Conservation (phyloP, 2,888 invertebrate genomes). For the Argyra leucocephala region DNA sequence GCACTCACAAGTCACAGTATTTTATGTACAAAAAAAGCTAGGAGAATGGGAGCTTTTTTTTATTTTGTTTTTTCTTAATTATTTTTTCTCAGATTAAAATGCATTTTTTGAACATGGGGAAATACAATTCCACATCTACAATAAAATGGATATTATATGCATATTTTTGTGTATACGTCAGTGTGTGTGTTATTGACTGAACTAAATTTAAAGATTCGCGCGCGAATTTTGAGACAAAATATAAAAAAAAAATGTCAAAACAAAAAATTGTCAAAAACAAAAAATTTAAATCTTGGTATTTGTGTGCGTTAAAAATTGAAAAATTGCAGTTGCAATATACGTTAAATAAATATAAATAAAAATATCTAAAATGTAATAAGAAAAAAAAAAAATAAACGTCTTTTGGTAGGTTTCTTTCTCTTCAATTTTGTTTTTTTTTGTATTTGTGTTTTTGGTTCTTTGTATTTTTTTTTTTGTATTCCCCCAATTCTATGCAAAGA, state of each 20-base stretch:
- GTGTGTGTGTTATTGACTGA: neutral
- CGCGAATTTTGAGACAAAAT: no score
- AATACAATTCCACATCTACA: neutral
- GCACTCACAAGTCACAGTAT: neutral
- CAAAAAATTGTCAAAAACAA: neutral
- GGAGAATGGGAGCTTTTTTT: neutral
- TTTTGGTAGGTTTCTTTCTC: neutral
- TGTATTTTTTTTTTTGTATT: no score
- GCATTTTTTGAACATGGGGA: neutral
- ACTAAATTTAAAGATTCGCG: neutral
- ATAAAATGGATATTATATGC: no score
- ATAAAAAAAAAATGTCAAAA: neutral
- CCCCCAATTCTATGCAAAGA: no score
- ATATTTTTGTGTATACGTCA: no score
- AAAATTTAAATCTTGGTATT: neutral
- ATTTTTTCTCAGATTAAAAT: neutral
- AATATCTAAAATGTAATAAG: neutral
- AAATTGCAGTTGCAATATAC: neutral
- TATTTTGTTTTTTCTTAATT: neutral
- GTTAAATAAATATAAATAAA: neutral
- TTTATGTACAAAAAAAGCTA: neutral
- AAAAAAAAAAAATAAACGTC: neutral
- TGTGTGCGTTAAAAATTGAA: neutral
- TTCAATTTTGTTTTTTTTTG: no score
- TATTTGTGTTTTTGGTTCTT: no score